These are phyloP conservation scores for Oreochromis spilurus DNA, from an alignment of 2,113 vertebrate genomes.

Conservation along the genomic window DNA sequence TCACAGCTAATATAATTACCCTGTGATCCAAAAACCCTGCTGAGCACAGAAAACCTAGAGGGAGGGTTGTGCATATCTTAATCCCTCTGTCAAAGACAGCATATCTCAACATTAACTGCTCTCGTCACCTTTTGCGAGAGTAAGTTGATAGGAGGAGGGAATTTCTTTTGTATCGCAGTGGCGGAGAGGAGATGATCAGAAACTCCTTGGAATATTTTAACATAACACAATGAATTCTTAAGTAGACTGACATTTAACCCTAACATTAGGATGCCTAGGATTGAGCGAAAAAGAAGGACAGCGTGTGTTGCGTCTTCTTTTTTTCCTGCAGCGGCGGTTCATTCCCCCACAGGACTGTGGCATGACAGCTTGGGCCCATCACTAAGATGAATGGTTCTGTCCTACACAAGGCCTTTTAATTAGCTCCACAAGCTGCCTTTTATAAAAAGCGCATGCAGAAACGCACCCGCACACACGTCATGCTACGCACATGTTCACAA, in stretches of 20 bases:
- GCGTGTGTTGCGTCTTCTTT: neutral
- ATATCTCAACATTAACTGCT: conserved; percentile 45
- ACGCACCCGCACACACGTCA: neutral
- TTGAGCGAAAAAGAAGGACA: neutral
- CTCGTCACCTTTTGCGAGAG: conserved; percentile 44
- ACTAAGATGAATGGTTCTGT: conserved; percentile 70
- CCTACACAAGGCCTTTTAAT: conserved; percentile 72
- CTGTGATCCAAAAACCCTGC: conserved; percentile 65
- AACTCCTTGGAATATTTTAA: conserved; percentile 19
- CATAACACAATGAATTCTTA: neutral
- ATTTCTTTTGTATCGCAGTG: neutral
- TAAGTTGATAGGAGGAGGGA: conserved; percentile 9
- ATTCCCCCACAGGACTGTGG: conserved; percentile 56
- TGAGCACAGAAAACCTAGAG: conserved; percentile 46
- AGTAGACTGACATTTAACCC: neutral
- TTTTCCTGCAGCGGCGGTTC: conserved; percentile 10
- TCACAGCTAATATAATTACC: conserved; percentile 65
- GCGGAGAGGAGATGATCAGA: neutral
- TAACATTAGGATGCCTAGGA: neutral
- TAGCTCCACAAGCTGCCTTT: conserved; percentile 64
- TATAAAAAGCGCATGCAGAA: conserved; percentile 32
- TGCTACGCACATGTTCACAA: conserved; percentile 15
- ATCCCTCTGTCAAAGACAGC: conserved; percentile 40
- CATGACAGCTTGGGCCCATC: conserved; percentile 66
- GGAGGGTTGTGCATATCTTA: conserved; percentile 57